A percentile compares a stretch with the other conserved stretches of the same genome.
Evolutionary conservation across 2,888 invertebrate genomes (phyloP).

Genomic region (Drosophila birchii): DNA sequence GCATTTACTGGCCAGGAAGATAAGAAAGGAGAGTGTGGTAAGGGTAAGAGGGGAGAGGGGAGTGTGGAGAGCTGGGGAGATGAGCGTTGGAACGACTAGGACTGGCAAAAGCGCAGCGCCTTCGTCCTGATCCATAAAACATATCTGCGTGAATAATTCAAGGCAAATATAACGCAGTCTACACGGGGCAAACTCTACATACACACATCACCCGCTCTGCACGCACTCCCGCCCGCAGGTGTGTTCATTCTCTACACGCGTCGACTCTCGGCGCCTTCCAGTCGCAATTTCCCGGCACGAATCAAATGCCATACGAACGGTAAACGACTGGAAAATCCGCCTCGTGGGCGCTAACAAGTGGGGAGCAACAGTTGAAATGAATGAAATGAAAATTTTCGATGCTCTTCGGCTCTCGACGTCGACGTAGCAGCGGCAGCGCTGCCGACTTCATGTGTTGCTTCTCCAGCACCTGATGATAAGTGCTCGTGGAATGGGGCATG

Average conservation of each 20-base stretch:
- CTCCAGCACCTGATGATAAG: constrained; percentile 54
- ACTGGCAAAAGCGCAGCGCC: constrained; percentile 71
- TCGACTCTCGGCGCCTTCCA: constrained; percentile 23
- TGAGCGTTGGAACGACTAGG: background rate
- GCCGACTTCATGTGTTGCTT: constrained; percentile 72
- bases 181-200: constrained; percentile 48
- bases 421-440: constrained; percentile 6
- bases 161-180: constrained; percentile 79
- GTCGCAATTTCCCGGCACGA: constrained; percentile 18
- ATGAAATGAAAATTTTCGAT: constrained; percentile 55
- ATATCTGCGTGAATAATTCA: constrained; percentile 71
- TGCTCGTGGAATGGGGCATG: constrained; percentile 6
- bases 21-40: background rate
- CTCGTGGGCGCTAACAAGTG: constrained; percentile 81
- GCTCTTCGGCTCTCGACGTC: constrained; percentile 27
- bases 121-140: constrained; percentile 57
- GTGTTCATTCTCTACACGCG: constrained; percentile 14
- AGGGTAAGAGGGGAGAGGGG: background rate
- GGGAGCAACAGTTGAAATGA: constrained; percentile 82
- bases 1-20: constrained; percentile 52
- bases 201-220: background rate
- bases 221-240: constrained; percentile 20
- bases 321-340: constrained; percentile 29
- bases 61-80: too few relatives aligned
- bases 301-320: background rate